A percentile compares a stretch with the other conserved stretches of the same genome.
These are phyloP conservation scores for Panthera leo DNA, from an alignment of 2,113 vertebrate species.

Conservation along the genomic window DNA sequence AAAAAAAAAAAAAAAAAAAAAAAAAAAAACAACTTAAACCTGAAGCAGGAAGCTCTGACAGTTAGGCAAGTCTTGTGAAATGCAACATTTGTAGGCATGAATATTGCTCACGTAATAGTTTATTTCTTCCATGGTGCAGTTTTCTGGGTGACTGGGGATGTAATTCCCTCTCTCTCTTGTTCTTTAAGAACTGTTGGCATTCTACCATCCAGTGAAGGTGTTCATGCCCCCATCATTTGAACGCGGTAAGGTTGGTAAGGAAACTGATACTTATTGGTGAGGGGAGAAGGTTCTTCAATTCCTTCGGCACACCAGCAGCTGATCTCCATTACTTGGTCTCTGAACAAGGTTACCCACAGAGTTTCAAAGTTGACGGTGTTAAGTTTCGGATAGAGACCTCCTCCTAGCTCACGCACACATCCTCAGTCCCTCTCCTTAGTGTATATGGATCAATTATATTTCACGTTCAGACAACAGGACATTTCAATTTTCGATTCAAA, in stretches of 20 bases:
- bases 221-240: neutral
- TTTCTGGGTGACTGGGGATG: neutral
- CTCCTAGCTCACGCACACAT: fast-evolving
- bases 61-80: neutral
- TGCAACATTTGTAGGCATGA: neutral
- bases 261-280: neutral
- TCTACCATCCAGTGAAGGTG: neutral
- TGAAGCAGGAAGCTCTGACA: neutral
- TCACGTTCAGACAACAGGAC: neutral
- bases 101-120: neutral
- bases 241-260: neutral
- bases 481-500: slow-evolving; percentile 17
- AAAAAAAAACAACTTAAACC: neutral
- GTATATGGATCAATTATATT: neutral
- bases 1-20: no score
- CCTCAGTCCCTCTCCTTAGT: fast-evolving
- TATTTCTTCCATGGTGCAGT: neutral
- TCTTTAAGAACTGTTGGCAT: neutral
- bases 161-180: neutral
- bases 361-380: neutral
- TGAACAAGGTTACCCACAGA: neutral
- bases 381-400: neutral
- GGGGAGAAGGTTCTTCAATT: neutral
- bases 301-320: fast-evolving
- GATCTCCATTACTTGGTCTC: neutral